Conservation (phyloP, 1,140 invertebrate genomes). For the Galleria mellonella region DNA sequence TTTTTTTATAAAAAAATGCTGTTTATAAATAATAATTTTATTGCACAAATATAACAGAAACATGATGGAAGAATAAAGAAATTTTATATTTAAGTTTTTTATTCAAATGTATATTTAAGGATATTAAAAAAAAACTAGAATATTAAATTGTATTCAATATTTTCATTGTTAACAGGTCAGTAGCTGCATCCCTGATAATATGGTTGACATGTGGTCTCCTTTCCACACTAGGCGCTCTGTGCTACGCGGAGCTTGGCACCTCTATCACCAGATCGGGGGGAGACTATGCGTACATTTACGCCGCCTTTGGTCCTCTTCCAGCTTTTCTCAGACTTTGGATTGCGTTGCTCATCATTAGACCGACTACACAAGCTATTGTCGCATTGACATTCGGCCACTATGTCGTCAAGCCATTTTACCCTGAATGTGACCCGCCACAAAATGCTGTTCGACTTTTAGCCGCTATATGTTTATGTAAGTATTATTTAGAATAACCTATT, state of each 20-base stretch:
- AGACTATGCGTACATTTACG: conserved; percentile 91
- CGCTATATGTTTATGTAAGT: conserved; percentile 85
- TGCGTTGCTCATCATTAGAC: conserved; percentile 88
- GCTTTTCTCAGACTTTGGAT: conserved; percentile 94
- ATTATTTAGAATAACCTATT: conserved; percentile 4
- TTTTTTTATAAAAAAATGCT: too few species aligned
- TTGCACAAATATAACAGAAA: too few species aligned
- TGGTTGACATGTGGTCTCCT: conserved; percentile 84
- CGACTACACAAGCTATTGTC: conserved; percentile 88
- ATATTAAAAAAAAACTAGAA: too few species aligned
- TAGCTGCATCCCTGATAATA: conserved; percentile 81
- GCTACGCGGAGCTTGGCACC: conserved; percentile 90
- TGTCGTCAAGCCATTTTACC: conserved; percentile 88
- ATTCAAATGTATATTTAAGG: too few species aligned
- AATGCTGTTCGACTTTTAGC: conserved; percentile 81
- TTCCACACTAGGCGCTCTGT: conserved; percentile 85
- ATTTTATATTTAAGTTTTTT: too few species aligned
- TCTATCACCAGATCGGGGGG: conserved; percentile 88
- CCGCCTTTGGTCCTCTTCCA: conserved; percentile 90
- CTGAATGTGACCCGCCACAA: conserved; percentile 80
- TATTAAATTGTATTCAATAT: too few species aligned
- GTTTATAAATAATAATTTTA: too few species aligned
- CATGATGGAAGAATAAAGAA: too few species aligned
- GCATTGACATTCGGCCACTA: conserved; percentile 88
- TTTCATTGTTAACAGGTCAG: conserved; percentile 69